Evolutionary conservation across 1,140 invertebrate genomes (phyloP), one percentile per base, ranked within the genome.

Genomic region (Cyclina sinensis): DNA sequence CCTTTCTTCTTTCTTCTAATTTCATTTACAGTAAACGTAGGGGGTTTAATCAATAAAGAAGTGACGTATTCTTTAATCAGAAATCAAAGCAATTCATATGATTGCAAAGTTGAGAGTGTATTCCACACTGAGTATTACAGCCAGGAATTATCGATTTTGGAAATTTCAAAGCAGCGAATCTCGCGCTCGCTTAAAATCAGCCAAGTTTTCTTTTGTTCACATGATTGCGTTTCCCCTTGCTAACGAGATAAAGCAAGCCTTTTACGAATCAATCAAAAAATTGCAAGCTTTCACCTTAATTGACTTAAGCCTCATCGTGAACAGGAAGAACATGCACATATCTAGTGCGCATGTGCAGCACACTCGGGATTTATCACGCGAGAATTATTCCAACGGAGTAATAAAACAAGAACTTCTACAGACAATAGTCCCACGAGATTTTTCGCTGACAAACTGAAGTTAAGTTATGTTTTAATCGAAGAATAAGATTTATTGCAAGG

Each of bases 71-170:
- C 30, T 1, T 35, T n/a, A 65, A 30, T 30, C 59, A 65, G 30
- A 65, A 65, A 30, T 65, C 59, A 65, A 65, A 65, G 59, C 59
- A 35, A 65, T 65, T 65, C 59, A 30, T 65, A 65, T 65, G 7
- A 65, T 30, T 65, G 27, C n/a, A 7, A 35, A 65, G 2, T 35
- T 16, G 30, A 65, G 24, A 65, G 59, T 16, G 27, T 65, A 65
- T 65, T 65, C 24, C 30, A 65, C 59, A 65, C 11, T 65, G 24
- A 65, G 30, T 27, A 16, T 9, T 65, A 30, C 2, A 30, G 16
- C 59, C 30, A 16, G 27, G n/a, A 11, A 30, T 21, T 65, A 65
- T 65, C 16, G 59, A 65, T 35, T 35, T 2, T 5, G 11, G 24
- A 35, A 65, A 21, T 30, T 30, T 54, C 51, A 54, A 54, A 54